These are phyloP conservation scores for Bufo gargarizans DNA, from an alignment of 2,113 vertebrate species.

Conservation along the genomic window DNA sequence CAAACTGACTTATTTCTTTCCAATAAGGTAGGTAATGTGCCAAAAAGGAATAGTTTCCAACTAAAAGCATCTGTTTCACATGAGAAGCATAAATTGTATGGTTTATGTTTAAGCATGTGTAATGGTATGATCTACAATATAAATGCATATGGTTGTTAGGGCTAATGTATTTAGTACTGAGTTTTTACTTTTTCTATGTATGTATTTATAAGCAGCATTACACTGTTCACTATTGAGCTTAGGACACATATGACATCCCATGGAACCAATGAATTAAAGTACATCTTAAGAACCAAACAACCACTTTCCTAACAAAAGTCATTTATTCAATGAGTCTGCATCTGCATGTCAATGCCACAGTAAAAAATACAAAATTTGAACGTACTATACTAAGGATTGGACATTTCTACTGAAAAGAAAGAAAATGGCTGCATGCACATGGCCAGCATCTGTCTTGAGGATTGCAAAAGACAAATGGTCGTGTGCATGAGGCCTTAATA, in stretches of 20 bases:
- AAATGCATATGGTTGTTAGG: not conserved
- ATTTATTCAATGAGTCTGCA: no score
- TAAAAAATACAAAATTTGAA: no score
- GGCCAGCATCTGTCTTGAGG: no score
- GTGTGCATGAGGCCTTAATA: no score
- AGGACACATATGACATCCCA: not conserved
- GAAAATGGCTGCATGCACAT: no score
- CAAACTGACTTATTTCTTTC: conserved; percentile 18
- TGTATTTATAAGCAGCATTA: not conserved
- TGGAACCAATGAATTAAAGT: not conserved
- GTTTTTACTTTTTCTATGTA: not conserved
- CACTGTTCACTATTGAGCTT: not conserved
- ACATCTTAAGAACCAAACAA: not conserved
- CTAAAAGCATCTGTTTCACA: conserved; percentile 48
- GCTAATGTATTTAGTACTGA: not conserved
- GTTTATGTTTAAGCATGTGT: conserved; percentile 13
- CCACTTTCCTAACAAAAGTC: no score
- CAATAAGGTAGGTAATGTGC: conserved; percentile 18
- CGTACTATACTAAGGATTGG: no score
- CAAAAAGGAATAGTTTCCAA: conserved; percentile 37
- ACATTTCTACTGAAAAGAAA: no score
- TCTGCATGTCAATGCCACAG: no score
- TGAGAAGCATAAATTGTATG: conserved; percentile 21
- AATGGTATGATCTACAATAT: conserved; percentile 9
- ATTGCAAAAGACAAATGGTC: no score